These are phyloP conservation scores for Oceanites oceanicus DNA, from an alignment of 2,113 vertebrate species.

Conservation along the genomic window DNA sequence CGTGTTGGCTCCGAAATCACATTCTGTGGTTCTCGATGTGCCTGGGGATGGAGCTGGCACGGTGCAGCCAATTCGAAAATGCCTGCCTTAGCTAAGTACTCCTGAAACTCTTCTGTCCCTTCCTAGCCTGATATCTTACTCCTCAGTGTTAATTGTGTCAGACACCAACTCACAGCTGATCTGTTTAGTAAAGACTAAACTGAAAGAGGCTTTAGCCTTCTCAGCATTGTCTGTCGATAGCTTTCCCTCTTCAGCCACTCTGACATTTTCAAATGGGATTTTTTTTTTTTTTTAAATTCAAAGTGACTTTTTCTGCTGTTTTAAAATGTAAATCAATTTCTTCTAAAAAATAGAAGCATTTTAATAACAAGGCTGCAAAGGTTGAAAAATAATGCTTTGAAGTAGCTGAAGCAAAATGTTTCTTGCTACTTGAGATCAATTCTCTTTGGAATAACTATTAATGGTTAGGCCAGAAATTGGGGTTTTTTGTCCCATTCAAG, in stretches of 20 bases:
- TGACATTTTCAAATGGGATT: slow-evolving; percentile 36
- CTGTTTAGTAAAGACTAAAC: slow-evolving; percentile 28
- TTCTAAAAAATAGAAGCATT: not conserved
- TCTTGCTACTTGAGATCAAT: not conserved
- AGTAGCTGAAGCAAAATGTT: not conserved
- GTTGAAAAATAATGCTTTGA: not conserved
- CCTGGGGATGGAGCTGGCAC: not conserved
- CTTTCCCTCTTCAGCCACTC: not conserved
- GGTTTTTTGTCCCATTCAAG: not conserved
- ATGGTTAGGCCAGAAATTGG: not conserved
- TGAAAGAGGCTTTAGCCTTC: slow-evolving; percentile 10
- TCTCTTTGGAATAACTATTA: not conserved
- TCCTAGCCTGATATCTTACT: not conserved
- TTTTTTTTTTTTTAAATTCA: not conserved
- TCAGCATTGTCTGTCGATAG: not conserved
- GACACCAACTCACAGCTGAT: slow-evolving; percentile 33
- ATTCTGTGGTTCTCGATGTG: fast-evolving
- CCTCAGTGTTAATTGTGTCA: not conserved
- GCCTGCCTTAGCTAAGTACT: not conserved
- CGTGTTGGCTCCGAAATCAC: not conserved
- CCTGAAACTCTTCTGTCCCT: not conserved
- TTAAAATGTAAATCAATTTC: slow-evolving; percentile 42
- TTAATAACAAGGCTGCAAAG: not conserved
- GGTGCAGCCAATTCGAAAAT: fast-evolving
- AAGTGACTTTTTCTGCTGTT: slow-evolving; percentile 30